phyloP scores from a whole-genome alignment of 2,797 vertebrate species.

The Poeciliopsis gracilis region DNA sequence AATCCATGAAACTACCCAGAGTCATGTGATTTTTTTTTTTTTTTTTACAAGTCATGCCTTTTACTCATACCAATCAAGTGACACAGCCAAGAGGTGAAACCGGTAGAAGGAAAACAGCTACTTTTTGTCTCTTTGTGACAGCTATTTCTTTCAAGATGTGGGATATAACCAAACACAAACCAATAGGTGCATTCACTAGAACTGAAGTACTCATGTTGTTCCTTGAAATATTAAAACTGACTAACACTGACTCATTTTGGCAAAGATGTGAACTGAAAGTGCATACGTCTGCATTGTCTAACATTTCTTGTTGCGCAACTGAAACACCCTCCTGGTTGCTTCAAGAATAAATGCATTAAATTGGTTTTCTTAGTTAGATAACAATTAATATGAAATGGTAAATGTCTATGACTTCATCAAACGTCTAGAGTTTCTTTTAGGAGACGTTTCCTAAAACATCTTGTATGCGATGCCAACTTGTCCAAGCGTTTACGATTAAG shows the following conservation, averaged over 20 bases:
- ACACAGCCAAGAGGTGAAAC: slow-evolving; percentile 18
- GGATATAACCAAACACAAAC: not conserved
- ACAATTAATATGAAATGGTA: not conserved
- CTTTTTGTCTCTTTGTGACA: not conserved
- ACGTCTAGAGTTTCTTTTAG: not conserved
- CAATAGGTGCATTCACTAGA: not conserved
- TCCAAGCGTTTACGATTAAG: not conserved
- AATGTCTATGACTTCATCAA: not conserved
- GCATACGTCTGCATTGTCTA: not conserved
- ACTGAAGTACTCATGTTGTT: not conserved
- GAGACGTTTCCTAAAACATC: not conserved
- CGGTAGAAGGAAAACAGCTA: slow-evolving; percentile 19
- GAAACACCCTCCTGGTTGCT: not conserved
- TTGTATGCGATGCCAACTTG: not conserved
- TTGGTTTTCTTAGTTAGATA: not conserved
- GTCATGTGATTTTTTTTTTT: slow-evolving; percentile 3
- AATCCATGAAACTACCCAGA: slow-evolving; percentile 2
- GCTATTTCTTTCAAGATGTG: not conserved
- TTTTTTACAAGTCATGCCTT: slow-evolving; percentile 26
- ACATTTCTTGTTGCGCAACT: not conserved
- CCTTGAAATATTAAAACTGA: not conserved
- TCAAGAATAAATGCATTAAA: not conserved
- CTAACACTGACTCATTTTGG: slow-evolving; percentile 8
- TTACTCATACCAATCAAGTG: slow-evolving; percentile 44
- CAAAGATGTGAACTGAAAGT: slow-evolving; percentile 4